phyloP scores from a whole-genome alignment of 2,797 vertebrate species.

The Leuciscus waleckii region DNA sequence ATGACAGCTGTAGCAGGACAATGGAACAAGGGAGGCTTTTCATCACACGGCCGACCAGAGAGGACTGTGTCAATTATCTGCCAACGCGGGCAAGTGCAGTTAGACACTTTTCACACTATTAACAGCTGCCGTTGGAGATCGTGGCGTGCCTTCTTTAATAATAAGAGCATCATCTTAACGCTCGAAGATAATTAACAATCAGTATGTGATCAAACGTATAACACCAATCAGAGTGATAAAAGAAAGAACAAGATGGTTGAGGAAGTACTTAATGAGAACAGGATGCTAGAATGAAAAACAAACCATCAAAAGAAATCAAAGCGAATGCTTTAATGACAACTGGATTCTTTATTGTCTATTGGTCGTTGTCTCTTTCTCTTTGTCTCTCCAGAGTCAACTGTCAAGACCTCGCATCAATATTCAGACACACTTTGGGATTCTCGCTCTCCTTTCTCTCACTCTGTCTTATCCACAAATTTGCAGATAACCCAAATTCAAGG shows the following conservation, averaged over 20 bases:
- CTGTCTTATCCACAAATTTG: slow-evolving; percentile 15
- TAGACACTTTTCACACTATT: background rate
- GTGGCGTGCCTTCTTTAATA: background rate
- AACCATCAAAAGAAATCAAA: background rate
- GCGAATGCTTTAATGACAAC: background rate
- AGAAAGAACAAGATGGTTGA: slow-evolving; percentile 9
- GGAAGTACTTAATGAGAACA: background rate
- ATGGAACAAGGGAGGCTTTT: slow-evolving; percentile 32
- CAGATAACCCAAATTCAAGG: slow-evolving; percentile 32
- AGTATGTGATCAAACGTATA: slow-evolving; percentile 4
- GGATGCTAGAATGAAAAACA: background rate
- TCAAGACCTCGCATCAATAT: slow-evolving; percentile 35
- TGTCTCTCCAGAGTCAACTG: slow-evolving; percentile 11
- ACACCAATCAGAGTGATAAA: background rate
- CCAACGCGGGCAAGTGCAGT: background rate
- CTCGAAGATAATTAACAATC: background rate
- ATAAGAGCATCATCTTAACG: background rate
- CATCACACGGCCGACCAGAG: slow-evolving; percentile 8
- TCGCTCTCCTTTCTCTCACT: background rate
- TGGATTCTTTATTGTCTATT: background rate
- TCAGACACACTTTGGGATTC: slow-evolving; percentile 7
- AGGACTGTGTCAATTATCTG: slow-evolving; percentile 38
- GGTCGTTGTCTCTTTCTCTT: slow-evolving; percentile 5
- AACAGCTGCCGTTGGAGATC: background rate
- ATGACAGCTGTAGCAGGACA: slow-evolving; percentile 34